Conservation (phyloP, 1,140 invertebrate species). For the Bemisia tabaci region DNA sequence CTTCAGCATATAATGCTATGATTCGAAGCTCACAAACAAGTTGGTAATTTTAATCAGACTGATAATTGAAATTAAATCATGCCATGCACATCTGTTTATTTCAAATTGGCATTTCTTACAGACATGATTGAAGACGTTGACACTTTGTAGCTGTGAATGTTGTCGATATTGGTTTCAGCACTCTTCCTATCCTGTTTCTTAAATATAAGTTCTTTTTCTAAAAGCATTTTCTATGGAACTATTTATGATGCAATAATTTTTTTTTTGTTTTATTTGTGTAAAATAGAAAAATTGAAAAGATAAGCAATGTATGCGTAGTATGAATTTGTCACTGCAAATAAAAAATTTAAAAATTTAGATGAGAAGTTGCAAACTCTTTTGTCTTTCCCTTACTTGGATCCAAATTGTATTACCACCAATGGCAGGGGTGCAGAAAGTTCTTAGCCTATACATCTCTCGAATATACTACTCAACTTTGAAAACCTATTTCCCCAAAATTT, state of each 20-base stretch:
- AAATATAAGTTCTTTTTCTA: too few species aligned
- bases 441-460: neutral
- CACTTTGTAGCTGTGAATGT: neutral
- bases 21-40: too few species aligned
- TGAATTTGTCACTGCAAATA: neutral
- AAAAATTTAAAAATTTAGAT: constrained; percentile 1
- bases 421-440: neutral
- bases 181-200: neutral
- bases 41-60: too few species aligned
- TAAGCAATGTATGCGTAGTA: neutral
- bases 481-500: too few species aligned
- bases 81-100: too few species aligned
- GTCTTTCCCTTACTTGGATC: neutral
- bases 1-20: too few species aligned
- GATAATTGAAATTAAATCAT: too few species aligned
- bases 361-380: too few species aligned
- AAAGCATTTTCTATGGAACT: neutral
- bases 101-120: too few species aligned
- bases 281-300: neutral
- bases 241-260: neutral
- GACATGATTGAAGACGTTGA: too few species aligned
- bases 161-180: neutral
- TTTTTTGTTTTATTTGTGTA: neutral
- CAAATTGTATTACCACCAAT: neutral
- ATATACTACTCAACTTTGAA: too few species aligned